phyloP scores from a whole-genome alignment of 2,888 invertebrate genomes.

The Lagria hirta region DNA sequence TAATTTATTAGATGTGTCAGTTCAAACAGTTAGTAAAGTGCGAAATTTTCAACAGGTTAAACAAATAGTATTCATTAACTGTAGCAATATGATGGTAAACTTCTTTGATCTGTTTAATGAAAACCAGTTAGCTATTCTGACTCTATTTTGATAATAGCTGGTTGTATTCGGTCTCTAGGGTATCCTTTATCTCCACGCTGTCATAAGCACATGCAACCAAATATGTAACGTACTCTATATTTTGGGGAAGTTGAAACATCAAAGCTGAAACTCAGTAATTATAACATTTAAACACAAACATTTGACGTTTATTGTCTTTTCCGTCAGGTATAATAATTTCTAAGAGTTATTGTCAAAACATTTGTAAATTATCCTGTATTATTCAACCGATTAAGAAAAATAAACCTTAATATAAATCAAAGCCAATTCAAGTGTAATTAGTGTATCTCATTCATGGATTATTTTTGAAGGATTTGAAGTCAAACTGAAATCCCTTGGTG shows the following conservation, averaged over 20 bases:
- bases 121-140: conserved; percentile 19
- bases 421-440: conserved; percentile 19
- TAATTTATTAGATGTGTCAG: too few species aligned
- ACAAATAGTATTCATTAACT: conserved; percentile 14
- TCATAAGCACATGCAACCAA: conserved; percentile 36
- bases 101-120: conserved; percentile 25
- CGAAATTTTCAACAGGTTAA: conserved; percentile 6
- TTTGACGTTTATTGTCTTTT: conserved; percentile 12
- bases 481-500: conserved; percentile 17
- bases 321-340: conserved; percentile 10
- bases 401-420: conserved; percentile 8
- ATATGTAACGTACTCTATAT: conserved; percentile 28
- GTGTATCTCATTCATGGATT: conserved; percentile 23
- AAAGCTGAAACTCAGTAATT: conserved; percentile 20
- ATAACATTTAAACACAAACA: too few species aligned
- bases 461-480: conserved; percentile 23
- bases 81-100: conserved; percentile 4
- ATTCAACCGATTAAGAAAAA: conserved; percentile 11
- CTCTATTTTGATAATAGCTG: conserved; percentile 21
- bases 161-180: conserved; percentile 29
- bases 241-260: conserved; percentile 15
- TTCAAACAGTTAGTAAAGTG: too few species aligned
- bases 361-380: conserved; percentile 1
- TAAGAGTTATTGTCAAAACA: not conserved
- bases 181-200: conserved; percentile 32